Percentiles rank a stretch among this genome's conserved stretches.
These are phyloP conservation scores for Hippocampus kuda DNA, from an alignment of 2,797 vertebrate genomes.

Conservation along the genomic window DNA sequence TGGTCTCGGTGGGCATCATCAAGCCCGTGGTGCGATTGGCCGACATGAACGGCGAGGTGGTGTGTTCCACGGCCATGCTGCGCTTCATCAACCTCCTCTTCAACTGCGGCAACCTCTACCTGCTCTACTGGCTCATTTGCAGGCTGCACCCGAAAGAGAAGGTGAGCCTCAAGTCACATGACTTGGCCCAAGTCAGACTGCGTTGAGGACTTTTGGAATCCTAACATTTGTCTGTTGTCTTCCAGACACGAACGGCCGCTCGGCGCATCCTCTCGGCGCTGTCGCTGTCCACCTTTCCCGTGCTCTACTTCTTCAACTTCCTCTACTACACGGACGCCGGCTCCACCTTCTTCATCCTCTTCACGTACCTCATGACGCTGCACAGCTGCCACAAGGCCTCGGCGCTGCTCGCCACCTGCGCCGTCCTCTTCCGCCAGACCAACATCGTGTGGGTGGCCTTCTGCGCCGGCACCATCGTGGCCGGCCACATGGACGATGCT, in stretches of 20 bases:
- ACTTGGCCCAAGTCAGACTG: too few relatives aligned
- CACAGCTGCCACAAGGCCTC: conserved; percentile 87
- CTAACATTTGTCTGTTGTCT: conserved; percentile 6
- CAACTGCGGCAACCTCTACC: conserved; percentile 86
- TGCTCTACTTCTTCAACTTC: conserved; percentile 96
- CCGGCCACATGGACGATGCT: conserved; percentile 76
- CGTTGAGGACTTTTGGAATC: too few relatives aligned
- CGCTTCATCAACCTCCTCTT: conserved; percentile 93
- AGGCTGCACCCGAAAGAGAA: conserved; percentile 81
- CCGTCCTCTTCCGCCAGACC: conserved; percentile 90
- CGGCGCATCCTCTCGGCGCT: conserved; percentile 78
- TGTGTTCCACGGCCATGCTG: conserved; percentile 87
- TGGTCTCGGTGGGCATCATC: conserved; percentile 81
- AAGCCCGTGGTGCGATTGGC: conserved; percentile 81
- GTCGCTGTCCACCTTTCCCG: conserved; percentile 81
- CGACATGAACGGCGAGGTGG: conserved; percentile 71
- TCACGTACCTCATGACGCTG: conserved; percentile 91
- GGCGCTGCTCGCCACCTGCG: conserved; percentile 80
- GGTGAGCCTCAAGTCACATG: conserved; percentile 53
- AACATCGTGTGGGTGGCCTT: conserved; percentile 92
- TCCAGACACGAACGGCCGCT: conserved; percentile 72
- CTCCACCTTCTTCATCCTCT: conserved; percentile 90
- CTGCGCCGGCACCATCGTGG: conserved; percentile 79
- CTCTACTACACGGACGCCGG: conserved; percentile 95
- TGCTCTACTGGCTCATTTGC: conserved; percentile 80